Conservation (phyloP, 2,113 vertebrate genomes). For the Psilopsiagon aymara region DNA sequence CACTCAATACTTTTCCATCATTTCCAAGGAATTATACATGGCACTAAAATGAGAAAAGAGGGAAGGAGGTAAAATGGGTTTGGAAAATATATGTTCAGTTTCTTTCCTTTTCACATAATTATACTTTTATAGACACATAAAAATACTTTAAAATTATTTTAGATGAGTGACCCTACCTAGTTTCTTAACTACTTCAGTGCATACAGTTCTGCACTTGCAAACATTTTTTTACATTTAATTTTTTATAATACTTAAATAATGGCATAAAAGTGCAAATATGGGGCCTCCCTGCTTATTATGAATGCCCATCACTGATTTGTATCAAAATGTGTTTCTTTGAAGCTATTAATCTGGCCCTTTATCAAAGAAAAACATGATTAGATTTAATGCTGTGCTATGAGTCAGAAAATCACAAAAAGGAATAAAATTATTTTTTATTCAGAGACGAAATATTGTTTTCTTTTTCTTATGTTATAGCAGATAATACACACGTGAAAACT, state of each 20-base stretch:
- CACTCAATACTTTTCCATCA: background rate
- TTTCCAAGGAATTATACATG: background rate
- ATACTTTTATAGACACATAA: background rate
- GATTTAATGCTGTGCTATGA: background rate
- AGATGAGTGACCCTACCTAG: background rate
- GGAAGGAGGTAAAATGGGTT: background rate
- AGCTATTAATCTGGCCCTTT: background rate
- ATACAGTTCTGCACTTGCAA: background rate
- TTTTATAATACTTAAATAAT: background rate
- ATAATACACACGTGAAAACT: fast-evolving
- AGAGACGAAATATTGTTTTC: background rate
- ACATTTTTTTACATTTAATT: background rate
- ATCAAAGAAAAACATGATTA: background rate
- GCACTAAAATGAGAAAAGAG: background rate
- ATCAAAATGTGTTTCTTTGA: background rate
- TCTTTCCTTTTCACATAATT: background rate
- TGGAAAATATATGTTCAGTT: background rate
- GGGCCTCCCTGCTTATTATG: background rate
- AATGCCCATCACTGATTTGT: background rate
- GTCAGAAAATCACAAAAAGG: background rate
- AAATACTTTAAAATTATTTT: background rate
- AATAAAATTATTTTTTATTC: background rate
- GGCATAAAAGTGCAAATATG: background rate
- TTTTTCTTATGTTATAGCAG: background rate
- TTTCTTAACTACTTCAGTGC: background rate